phyloP scores from a whole-genome alignment of 1,140 invertebrate genomes.

The Cotesia glomerata region DNA sequence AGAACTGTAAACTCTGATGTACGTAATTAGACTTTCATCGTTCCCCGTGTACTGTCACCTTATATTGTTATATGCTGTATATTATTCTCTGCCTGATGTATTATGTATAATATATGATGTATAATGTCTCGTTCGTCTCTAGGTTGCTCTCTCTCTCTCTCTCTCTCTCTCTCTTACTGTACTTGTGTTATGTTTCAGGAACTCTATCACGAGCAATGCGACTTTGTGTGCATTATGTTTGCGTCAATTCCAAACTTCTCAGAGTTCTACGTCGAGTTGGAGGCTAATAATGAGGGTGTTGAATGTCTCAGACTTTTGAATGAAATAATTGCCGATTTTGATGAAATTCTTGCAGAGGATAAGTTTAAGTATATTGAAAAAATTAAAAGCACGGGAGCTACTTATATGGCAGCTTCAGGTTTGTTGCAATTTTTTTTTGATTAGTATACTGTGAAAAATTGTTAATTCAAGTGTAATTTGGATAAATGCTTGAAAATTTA shows the following conservation, averaged over 20 bases:
- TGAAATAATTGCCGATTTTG: conserved; percentile 97
- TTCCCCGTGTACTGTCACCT: not conserved
- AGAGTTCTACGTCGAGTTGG: conserved; percentile 94
- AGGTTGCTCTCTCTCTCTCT: no score
- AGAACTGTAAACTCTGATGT: conserved; percentile 81
- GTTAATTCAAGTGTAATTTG: not conserved
- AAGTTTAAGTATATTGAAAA: conserved; percentile 93
- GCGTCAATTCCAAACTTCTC: conserved; percentile 97
- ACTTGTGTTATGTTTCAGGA: conserved; percentile 68
- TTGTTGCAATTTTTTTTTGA: conserved; percentile 38
- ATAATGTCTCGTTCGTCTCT: no score
- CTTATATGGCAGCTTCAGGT: conserved; percentile 97
- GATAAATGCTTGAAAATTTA: not conserved
- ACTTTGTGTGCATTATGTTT: conserved; percentile 93
- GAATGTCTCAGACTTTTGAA: conserved; percentile 93
- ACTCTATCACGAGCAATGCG: conserved; percentile 94
- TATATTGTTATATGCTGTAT: not conserved
- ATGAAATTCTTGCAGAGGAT: conserved; percentile 86
- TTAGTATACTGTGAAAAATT: not conserved
- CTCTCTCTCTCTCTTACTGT: not conserved
- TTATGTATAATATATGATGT: no score
- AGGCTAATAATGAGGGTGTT: conserved; percentile 93
- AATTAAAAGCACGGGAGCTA: conserved; percentile 95
- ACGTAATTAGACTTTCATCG: conserved; percentile 55
- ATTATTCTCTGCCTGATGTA: no score